Base-by-base conservation (phyloP, 1,140 invertebrate species). In the Globodera rostochiensis region DNA sequence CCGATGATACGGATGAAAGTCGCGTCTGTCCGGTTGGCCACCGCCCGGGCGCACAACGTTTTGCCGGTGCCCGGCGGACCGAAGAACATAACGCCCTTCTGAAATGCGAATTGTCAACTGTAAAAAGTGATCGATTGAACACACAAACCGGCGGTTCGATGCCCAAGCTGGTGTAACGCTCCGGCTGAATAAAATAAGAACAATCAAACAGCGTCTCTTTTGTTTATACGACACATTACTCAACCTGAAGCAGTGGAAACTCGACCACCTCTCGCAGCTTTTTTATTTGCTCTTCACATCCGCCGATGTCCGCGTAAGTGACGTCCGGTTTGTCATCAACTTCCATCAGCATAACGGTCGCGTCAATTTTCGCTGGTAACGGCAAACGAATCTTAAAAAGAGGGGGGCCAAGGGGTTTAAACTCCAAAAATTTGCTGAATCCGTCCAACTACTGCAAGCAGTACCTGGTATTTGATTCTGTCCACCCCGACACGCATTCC, bases 281-380 rank as follows among this genome's bases (percentile, higher is more conserved):
- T 87, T 99, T 97, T 88, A 99, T 99, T 91, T 83, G 83, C 66
- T 83, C 97, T 91, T 99, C 99, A 90, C 97, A 99, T 0, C 98
- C 88, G 83, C 98, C 98, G 9, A 99, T 96, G 92, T 99, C 98
- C 88, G 95, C 96, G 91, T 99, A 99, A 1, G 98, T 99, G 0
- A 99, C 97, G 92, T 99, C 98, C 7, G 98, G 98, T 90, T 99
- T 99, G 90, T 99, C 98, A 92, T 99, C 98, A 0, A 99, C 92
- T 91, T 99, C 97, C 98, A 99, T 99, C 98, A 99, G 99, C 0
- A 98, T 99, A 0, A 99, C 98, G 9, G 96, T 98, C 0, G 98
- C 97, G 91, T 99, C 98, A 86, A 99, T 99, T 92, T 99, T 99
- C 0, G 98, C 97, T 71, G 98, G 98, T 47, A 99, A 91, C 0